Evolutionary conservation across 2,113 vertebrate species (phyloP), one percentile per base, ranked within the genome.

Genomic region (Mobula hypostoma): DNA sequence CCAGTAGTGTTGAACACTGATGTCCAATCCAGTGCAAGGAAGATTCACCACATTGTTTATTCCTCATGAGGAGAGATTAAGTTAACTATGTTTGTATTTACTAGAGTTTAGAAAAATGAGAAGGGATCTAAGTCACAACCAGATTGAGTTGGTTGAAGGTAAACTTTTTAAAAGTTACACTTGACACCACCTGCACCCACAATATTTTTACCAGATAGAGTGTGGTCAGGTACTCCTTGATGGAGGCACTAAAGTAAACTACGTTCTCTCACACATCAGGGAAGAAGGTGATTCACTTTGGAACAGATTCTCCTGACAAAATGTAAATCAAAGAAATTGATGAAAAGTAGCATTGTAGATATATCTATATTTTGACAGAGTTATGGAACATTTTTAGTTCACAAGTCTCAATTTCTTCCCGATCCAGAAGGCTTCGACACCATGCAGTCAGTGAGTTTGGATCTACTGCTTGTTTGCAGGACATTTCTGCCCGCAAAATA

Each of bases 391-490:
- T 61, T 68, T 68, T 68, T 36, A 68, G 15, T 90, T 36, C 2
- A 70, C n/a, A 32, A 19, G 5, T 1, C 7, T 32, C 63, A 70
- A 63, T 68, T 68, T 27, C 85, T 63, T 63, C 85, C 85, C 27
- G 58, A 88, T 88, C 85, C 29, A 88, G 85, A 15, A 88, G 85
- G 12, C 85, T 88, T 17, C 85, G 85, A 66, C 85, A 88, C 85
- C 85, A 88, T n/a, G 5, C 5, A n/a, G 85, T 88, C 27, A 88
- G 85, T 14, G 85, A 15, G 29, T 88, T 88, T 66, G 85, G 85
- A 63, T 63, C 58, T 15, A 88, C 85, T 88, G 85, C 85, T n/a
- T 88, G 85, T 32, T n/a, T 66, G 29, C 85, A 88, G 58, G 85
- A 88, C 85, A 88, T 88, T 66, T 88, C 56, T 14, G 56, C 85